Evolutionary conservation across 2,797 vertebrate genomes (phyloP).

Genomic region (Chanos chanos): DNA sequence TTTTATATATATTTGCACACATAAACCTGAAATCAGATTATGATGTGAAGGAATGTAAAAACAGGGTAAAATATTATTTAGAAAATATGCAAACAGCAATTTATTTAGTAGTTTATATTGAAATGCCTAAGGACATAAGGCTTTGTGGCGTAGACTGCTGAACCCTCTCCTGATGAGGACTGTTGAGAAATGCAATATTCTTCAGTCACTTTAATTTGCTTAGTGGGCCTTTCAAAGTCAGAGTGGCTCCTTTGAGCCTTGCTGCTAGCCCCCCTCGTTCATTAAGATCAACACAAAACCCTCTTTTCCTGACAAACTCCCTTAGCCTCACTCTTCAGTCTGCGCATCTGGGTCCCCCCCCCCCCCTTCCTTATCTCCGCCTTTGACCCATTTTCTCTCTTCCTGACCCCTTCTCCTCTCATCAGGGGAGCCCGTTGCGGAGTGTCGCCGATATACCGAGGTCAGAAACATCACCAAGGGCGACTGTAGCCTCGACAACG

Average conservation of each 20-base stretch:
- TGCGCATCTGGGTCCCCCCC: neutral
- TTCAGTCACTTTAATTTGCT: neutral
- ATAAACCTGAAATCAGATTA: too few species aligned
- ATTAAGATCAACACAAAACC: constrained; percentile 29
- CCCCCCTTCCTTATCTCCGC: constrained; percentile 8
- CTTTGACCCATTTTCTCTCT: neutral
- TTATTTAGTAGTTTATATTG: too few species aligned
- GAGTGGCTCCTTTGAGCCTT: constrained; percentile 21
- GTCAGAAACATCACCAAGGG: constrained; percentile 85
- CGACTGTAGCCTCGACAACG: constrained; percentile 76
- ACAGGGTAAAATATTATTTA: too few species aligned
- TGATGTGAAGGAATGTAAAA: too few species aligned
- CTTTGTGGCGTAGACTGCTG: too few species aligned
- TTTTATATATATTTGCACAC: too few species aligned
- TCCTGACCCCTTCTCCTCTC: neutral
- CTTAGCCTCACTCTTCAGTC: neutral
- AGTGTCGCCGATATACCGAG: constrained; percentile 76
- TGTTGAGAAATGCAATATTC: neutral
- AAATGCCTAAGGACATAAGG: too few species aligned
- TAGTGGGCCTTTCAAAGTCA: constrained; percentile 45
- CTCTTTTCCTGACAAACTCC: constrained; percentile 10
- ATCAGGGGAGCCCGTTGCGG: constrained; percentile 62
- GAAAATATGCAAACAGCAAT: too few species aligned
- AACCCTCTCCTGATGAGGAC: too few species aligned
- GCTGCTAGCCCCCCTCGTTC: constrained; percentile 2